A percentile compares a stretch with the other conserved stretches of the same genome.
Evolutionary conservation across 1,140 invertebrate genomes (phyloP).

Genomic region (Panulirus ornatus): DNA sequence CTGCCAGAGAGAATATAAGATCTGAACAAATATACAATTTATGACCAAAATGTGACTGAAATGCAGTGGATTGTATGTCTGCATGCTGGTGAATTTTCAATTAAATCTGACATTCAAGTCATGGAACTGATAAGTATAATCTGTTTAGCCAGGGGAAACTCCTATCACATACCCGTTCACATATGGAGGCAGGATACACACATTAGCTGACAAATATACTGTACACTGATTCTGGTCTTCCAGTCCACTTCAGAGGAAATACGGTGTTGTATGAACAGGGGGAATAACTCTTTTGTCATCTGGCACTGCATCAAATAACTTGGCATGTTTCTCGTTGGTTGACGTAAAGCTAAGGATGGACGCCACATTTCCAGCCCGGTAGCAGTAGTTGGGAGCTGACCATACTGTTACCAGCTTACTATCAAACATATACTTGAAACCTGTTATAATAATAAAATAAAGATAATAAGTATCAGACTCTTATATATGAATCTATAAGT

Average conservation of each 20-base stretch:
- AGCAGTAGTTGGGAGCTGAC: constrained; percentile 98
- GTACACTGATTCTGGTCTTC: constrained; percentile 11
- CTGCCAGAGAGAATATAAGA: too few species aligned
- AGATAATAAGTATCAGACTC: not conserved
- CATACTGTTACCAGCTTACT: constrained; percentile 96
- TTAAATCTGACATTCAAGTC: too few species aligned
- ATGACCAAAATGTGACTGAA: too few species aligned
- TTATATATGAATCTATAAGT: too few species aligned
- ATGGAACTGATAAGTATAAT: too few species aligned
- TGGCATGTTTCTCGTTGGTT: constrained; percentile 87
- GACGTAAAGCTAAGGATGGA: constrained; percentile 92
- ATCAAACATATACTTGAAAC: constrained; percentile 97
- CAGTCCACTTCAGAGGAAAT: constrained; percentile 87
- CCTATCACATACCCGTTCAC: constrained; percentile 62
- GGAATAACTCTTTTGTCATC: constrained; percentile 95
- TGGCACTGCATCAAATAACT: constrained; percentile 96
- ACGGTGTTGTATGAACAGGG: constrained; percentile 93
- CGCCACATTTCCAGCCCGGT: constrained; percentile 95
- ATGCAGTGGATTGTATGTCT: too few species aligned
- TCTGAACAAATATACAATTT: too few species aligned
- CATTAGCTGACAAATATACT: constrained; percentile 42
- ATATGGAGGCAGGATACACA: constrained; percentile 55
- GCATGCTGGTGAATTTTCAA: too few species aligned
- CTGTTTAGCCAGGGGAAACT: constrained; percentile 40
- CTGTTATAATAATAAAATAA: constrained; percentile 79